These are phyloP conservation scores for Polydrusus cervinus DNA, from an alignment of 2,888 invertebrate species.

Conservation along the genomic window DNA sequence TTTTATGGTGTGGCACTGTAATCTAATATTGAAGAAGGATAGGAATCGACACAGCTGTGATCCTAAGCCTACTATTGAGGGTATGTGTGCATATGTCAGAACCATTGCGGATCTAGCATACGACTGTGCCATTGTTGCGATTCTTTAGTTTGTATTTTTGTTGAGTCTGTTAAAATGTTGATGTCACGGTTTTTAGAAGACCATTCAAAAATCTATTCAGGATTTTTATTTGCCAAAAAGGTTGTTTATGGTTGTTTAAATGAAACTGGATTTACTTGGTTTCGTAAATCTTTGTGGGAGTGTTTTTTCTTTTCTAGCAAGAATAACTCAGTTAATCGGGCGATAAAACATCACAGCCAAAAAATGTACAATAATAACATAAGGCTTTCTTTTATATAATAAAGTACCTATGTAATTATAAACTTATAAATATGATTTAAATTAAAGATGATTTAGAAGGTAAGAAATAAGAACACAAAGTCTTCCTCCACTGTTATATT, in stretches of 20 bases:
- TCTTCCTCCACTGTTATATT: too few relatives aligned
- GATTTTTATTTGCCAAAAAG: constrained; percentile 40
- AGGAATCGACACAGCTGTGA: constrained; percentile 61
- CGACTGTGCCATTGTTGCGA: constrained; percentile 66
- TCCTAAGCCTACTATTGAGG: constrained; percentile 67
- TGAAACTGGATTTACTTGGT: background rate
- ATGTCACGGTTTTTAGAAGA: constrained; percentile 60
- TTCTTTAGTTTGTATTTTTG: constrained; percentile 68
- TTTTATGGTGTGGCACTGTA: constrained; percentile 49
- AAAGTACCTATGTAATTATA: too few relatives aligned
- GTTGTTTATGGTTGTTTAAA: background rate
- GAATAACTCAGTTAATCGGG: too few relatives aligned
- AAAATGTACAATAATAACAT: too few relatives aligned
- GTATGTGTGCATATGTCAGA: constrained; percentile 70
- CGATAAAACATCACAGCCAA: too few relatives aligned
- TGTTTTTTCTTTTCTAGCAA: background rate
- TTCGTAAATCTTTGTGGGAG: constrained; percentile 24
- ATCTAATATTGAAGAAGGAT: constrained; percentile 67
- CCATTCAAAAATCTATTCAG: constrained; percentile 21
- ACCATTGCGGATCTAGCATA: constrained; percentile 65
- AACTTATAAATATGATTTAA: too few relatives aligned
- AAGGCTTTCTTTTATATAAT: too few relatives aligned
- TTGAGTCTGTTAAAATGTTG: constrained; percentile 60
- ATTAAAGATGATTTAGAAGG: too few relatives aligned
- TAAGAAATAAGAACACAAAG: too few relatives aligned